Base-by-base conservation (phyloP, 30 jellyfish, hydroid and myxozoan species). In the Morbakka virulenta region DNA sequence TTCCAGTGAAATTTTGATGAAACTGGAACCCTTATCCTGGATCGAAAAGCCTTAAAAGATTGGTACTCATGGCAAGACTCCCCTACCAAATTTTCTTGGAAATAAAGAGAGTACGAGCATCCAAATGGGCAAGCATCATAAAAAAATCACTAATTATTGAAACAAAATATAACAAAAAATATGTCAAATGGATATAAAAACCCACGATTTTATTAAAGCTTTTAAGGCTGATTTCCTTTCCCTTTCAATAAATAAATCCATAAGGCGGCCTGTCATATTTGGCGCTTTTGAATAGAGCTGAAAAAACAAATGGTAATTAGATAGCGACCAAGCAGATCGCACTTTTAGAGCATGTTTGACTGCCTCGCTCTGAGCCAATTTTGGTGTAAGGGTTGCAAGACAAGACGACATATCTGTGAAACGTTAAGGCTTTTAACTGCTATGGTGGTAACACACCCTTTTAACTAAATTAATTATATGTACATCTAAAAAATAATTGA, bases 321-420 rank as follows among this genome's bases (percentile, higher is more conserved):
- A 78, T 50, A 93, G 91, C 24, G 94, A 96, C 95, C 96, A 86
- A 26, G 99, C 99, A 22, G 99, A 84, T 61, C 99, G 99, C 51
- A 93, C 28, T n/a, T 95, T 87, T 53, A 93, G 74, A 28, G 99
- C 96, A 69, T 93, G 99, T 48, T 71, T 77, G 32, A 93, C 99
- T 50, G 93, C 96, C 52, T 82, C 82, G 64, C 93, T 89, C 62
- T 66, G 53, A 91, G 82, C 82, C 72, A 77, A 85, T 62, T 86
- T 95, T 32, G 84, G 67, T 13, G 96, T 88, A 0, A 87, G 88
- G 28, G 96, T 84, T 66, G 96, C 95, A 51, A 93, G 67, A 51
- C 99, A 93, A 34, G 96, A 71, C 6, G 93, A 80, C 93, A 93
- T 76, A 68, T 93, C 99, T 83, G 74, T 28, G 29, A 28, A 2